phyloP scores from a whole-genome alignment of 2,113 vertebrate species.

The Aviceda subcristata region DNA sequence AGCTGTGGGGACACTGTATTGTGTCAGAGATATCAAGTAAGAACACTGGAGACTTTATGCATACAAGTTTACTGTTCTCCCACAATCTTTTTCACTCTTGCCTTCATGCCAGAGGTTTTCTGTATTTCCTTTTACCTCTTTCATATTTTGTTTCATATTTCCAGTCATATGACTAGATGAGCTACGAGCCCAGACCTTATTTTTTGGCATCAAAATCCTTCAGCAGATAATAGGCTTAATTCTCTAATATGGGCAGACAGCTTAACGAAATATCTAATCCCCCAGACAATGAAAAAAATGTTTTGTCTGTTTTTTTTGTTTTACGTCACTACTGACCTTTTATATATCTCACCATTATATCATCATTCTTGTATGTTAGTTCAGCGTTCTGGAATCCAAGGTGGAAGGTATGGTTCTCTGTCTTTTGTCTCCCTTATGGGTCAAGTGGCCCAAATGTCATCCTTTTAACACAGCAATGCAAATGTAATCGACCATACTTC shows the following conservation, averaged over 20 bases:
- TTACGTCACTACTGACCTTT: neutral
- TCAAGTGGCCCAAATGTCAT: neutral
- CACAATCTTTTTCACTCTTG: neutral
- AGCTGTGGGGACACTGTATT: neutral
- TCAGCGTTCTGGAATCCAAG: neutral
- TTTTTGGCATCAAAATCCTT: slow-evolving; percentile 22
- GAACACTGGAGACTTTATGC: neutral
- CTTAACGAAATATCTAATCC: slow-evolving; percentile 42
- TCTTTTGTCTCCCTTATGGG: neutral
- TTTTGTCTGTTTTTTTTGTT: neutral
- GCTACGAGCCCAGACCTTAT: neutral
- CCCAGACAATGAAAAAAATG: neutral
- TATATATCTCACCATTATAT: neutral
- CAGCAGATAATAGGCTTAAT: slow-evolving; percentile 38
- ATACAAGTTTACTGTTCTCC: neutral
- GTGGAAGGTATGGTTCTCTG: neutral
- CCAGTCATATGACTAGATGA: neutral
- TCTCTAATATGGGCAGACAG: slow-evolving; percentile 35
- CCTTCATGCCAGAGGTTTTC: neutral
- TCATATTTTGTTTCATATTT: neutral
- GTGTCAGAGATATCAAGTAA: neutral
- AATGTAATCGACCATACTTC: neutral
- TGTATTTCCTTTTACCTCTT: neutral
- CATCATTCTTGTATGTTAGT: accelerated
- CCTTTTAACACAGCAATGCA: neutral